Evolutionary conservation across 2,797 vertebrate species (phyloP).

Genomic region (Phrynocephalus forsythii): DNA sequence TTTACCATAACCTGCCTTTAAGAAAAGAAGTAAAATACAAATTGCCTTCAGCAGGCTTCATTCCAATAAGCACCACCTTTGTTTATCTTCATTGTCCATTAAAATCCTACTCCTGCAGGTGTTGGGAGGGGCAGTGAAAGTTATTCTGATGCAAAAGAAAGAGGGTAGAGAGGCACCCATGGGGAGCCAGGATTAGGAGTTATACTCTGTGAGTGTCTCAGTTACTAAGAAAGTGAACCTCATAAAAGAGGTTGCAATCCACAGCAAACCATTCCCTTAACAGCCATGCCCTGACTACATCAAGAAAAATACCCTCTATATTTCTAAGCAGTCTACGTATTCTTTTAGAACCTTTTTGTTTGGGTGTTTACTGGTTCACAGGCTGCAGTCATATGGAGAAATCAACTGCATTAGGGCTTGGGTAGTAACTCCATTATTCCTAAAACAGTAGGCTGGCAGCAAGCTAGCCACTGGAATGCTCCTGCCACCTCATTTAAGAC

Average conservation of each 20-base stretch:
- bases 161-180: slow-evolving; percentile 73
- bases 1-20: slow-evolving; percentile 81
- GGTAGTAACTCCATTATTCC: slow-evolving; percentile 80
- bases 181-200: slow-evolving; percentile 91
- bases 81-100: slow-evolving; percentile 91
- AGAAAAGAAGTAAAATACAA: slow-evolving; percentile 84
- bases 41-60: slow-evolving; percentile 89
- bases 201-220: slow-evolving; percentile 85
- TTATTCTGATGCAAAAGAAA: slow-evolving; percentile 95
- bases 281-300: slow-evolving; percentile 84
- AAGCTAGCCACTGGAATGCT: background rate
- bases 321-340: slow-evolving; percentile 85
- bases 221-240: slow-evolving; percentile 91
- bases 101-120: slow-evolving; percentile 87
- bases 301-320: slow-evolving; percentile 82
- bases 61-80: slow-evolving; percentile 85
- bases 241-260: slow-evolving; percentile 93
- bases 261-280: slow-evolving; percentile 86
- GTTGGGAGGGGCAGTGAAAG: slow-evolving; percentile 87
- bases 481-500: slow-evolving; percentile 15
- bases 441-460: slow-evolving; percentile 76
- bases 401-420: slow-evolving; percentile 70
- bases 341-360: slow-evolving; percentile 71
- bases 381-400: slow-evolving; percentile 79
- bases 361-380: slow-evolving; percentile 80